Evolutionary conservation across 53 echinoderm and acorn worm species (phyloP).

Genomic region (Arbacia lixula): DNA sequence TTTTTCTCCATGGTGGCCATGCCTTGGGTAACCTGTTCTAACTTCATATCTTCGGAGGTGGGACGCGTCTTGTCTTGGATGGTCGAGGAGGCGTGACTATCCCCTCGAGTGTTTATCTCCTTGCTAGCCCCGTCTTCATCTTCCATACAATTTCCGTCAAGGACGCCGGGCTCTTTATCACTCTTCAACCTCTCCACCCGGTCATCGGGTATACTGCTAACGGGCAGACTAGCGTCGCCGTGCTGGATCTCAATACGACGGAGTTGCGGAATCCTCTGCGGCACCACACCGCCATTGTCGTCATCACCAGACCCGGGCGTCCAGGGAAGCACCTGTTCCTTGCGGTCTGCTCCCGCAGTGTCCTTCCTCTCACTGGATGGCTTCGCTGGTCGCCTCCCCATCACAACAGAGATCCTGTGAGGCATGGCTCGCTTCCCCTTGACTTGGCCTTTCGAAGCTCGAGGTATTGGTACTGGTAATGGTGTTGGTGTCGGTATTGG

Average conservation of each 20-base stretch:
- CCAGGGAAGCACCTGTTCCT: neutral
- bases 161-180: no score
- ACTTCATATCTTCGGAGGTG: no score
- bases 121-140: neutral
- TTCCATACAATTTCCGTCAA: no score
- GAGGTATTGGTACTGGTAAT: neutral
- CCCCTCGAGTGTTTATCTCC: no score
- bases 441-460: neutral
- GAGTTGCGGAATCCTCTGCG: slow-evolving; percentile 29
- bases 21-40: no score
- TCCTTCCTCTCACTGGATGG: neutral
- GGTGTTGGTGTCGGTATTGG: no score
- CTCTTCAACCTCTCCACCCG: no score
- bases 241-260: slow-evolving; percentile 6
- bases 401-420: slow-evolving; percentile 36
- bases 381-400: slow-evolving; percentile 24
- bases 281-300: slow-evolving; percentile 8
- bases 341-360: neutral
- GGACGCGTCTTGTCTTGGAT: no score
- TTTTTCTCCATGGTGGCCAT: no score
- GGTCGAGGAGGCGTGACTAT: no score
- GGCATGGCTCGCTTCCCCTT: slow-evolving; percentile 8
- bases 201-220: neutral
- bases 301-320: neutral
- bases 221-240: neutral